These are phyloP conservation scores for Andrena fulva DNA, from an alignment of 2,888 invertebrate species.

Conservation along the genomic window DNA sequence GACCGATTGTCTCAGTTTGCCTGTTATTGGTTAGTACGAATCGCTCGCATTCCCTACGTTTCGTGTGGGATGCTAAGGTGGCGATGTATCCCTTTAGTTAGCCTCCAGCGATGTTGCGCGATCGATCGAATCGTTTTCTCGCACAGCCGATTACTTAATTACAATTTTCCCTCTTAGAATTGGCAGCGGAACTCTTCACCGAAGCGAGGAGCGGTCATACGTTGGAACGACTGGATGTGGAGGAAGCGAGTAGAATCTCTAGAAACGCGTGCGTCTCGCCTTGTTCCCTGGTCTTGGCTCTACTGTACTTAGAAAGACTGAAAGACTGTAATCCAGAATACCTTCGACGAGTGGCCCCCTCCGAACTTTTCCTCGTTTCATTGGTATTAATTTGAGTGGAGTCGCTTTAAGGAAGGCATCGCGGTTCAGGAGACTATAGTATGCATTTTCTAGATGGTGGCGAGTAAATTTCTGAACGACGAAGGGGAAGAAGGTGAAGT, in stretches of 20 bases:
- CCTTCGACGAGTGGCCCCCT: constrained; percentile 92
- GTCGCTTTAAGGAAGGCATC: not conserved
- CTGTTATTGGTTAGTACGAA: constrained; percentile 90
- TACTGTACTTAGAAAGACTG: constrained; percentile 96
- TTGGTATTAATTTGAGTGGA: constrained; percentile 86
- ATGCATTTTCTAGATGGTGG: constrained; percentile 91
- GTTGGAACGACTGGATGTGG: constrained; percentile 91
- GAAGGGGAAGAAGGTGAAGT: constrained; percentile 97
- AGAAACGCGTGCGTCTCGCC: constrained; percentile 95
- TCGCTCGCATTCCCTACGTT: not conserved
- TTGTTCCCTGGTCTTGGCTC: constrained; percentile 95
- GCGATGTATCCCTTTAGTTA: not conserved
- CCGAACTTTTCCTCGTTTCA: constrained; percentile 97
- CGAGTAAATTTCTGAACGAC: constrained; percentile 97
- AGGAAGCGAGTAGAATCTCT: constrained; percentile 91
- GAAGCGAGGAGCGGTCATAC: constrained; percentile 91
- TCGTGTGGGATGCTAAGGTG: no score
- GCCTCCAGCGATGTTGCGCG: not conserved
- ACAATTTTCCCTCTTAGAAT: constrained; percentile 86
- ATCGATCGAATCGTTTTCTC: not conserved
- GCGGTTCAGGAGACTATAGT: not conserved
- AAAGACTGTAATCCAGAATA: constrained; percentile 93
- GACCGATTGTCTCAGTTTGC: constrained; percentile 90
- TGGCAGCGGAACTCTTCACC: constrained; percentile 94
- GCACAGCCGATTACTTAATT: constrained; percentile 25